phyloP scores from a whole-genome alignment of 2,113 vertebrate species.

The Myodes glareolus region DNA sequence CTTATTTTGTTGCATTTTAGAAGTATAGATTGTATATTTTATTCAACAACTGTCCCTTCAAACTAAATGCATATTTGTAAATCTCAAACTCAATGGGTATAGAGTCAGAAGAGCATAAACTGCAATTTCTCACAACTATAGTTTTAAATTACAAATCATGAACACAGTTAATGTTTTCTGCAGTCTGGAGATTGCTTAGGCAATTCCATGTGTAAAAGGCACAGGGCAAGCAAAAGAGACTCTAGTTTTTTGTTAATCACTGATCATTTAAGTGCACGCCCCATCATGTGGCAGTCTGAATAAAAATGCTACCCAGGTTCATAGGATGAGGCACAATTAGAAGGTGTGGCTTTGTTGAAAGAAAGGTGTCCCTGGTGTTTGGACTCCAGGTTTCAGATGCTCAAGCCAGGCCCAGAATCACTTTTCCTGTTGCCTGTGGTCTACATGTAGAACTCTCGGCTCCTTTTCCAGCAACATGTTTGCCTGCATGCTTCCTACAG shows the following conservation, averaged over 20 bases:
- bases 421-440: not conserved
- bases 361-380: not conserved
- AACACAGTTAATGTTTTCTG: constrained; percentile 68
- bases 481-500: not conserved
- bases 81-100: constrained; percentile 72
- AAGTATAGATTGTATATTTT: constrained; percentile 62
- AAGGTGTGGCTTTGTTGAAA: not conserved
- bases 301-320: not conserved
- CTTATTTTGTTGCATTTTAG: constrained; percentile 55
- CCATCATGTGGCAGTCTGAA: not conserved
- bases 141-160: constrained; percentile 77
- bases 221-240: not conserved
- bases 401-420: not conserved
- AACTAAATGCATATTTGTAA: constrained; percentile 78
- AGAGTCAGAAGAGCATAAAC: constrained; percentile 75
- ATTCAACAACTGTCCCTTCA: constrained; percentile 67
- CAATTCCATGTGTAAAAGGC: constrained; percentile 9
- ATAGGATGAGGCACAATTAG: no score
- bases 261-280: not conserved
- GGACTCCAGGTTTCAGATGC: not conserved
- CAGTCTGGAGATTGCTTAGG: constrained; percentile 47
- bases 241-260: not conserved
- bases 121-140: constrained; percentile 78
- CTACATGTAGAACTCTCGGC: not conserved
- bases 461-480: no score